These are phyloP conservation scores for Varroa destructor DNA, from an alignment of 1,140 invertebrate species.

Conservation along the genomic window DNA sequence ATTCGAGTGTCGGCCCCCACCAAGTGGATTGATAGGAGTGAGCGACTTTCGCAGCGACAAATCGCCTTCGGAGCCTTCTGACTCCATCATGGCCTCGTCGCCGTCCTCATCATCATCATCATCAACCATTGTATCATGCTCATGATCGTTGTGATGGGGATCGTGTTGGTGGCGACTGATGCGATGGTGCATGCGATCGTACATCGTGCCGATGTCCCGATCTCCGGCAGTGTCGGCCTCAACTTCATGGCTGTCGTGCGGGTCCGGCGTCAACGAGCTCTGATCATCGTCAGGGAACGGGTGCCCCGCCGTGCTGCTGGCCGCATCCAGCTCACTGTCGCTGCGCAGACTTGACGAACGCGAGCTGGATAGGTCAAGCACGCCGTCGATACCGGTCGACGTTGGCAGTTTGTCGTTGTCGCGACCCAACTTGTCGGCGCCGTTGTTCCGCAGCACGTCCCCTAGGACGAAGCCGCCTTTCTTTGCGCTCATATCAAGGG, in stretches of 20 bases:
- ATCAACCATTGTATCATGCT: slow-evolving; percentile 30
- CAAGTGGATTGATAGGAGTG: slow-evolving; percentile 30
- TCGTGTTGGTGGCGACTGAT: slow-evolving; percentile 32
- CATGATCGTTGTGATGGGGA: slow-evolving; percentile 33
- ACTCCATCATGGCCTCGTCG: slow-evolving; percentile 28
- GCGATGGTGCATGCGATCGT: too few species aligned
- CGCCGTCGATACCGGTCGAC: slow-evolving; percentile 32
- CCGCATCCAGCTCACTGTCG: slow-evolving; percentile 20
- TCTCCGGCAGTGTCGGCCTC: slow-evolving; percentile 66
- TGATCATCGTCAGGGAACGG: slow-evolving; percentile 25
- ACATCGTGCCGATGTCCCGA: slow-evolving; percentile 42
- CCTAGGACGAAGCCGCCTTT: slow-evolving; percentile 28
- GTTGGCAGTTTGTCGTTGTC: slow-evolving; percentile 19
- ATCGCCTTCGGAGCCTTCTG: slow-evolving; percentile 19
- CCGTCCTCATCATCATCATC: slow-evolving; percentile 32
- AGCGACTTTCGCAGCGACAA: slow-evolving; percentile 29
- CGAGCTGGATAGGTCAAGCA: slow-evolving; percentile 35
- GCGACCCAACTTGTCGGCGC: slow-evolving; percentile 28
- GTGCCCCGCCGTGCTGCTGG: slow-evolving; percentile 19
- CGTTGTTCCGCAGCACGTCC: slow-evolving; percentile 26
- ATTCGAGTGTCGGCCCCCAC: too few species aligned
- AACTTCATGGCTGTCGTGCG: slow-evolving; percentile 53
- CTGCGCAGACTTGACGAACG: slow-evolving; percentile 27
- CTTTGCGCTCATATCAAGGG: slow-evolving; percentile 35
- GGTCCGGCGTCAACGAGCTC: slow-evolving; percentile 11